A percentile compares a stretch with the other conserved stretches of the same genome.
These are phyloP conservation scores for Lethenteron reissneri DNA, from an alignment of 2,113 vertebrate species.

Conservation along the genomic window DNA sequence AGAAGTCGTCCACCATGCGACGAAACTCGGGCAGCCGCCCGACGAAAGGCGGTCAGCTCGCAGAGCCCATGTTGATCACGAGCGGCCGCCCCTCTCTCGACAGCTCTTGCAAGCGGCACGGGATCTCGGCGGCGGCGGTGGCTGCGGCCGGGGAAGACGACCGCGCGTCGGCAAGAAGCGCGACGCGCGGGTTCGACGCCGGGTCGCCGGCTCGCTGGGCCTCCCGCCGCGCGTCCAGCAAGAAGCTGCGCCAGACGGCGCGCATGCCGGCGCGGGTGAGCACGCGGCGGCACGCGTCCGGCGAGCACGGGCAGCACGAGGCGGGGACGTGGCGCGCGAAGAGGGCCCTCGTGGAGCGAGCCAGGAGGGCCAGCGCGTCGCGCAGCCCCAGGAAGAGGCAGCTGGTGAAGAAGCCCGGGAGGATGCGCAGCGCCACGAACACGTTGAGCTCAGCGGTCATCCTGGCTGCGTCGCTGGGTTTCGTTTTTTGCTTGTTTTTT, in stretches of 20 bases:
- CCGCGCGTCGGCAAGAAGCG: slow-evolving; percentile 29
- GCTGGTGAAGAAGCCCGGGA: slow-evolving; percentile 91
- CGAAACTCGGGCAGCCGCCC: slow-evolving; percentile 70
- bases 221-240: slow-evolving; percentile 61
- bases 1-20: slow-evolving; percentile 78
- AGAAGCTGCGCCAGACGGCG: slow-evolving; percentile 85
- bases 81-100: slow-evolving; percentile 53
- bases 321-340: slow-evolving; percentile 45
- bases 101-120: slow-evolving; percentile 55
- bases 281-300: slow-evolving; percentile 48
- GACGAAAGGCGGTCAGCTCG: slow-evolving; percentile 88
- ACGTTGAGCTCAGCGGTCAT: slow-evolving; percentile 20
- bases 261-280: slow-evolving; percentile 73
- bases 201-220: slow-evolving; percentile 76
- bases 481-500: too few species aligned
- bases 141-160: background rate
- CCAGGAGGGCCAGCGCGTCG: slow-evolving; percentile 73
- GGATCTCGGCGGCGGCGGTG: background rate
- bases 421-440: slow-evolving; percentile 72
- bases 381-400: slow-evolving; percentile 85
- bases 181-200: slow-evolving; percentile 76
- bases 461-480: too few species aligned
- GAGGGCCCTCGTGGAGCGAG: slow-evolving; percentile 21
- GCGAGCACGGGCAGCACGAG: slow-evolving; percentile 34
- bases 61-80: slow-evolving; percentile 93